These are phyloP conservation scores for Melinopterus prodromus DNA, from an alignment of 2,888 invertebrate species.

Conservation along the genomic window DNA sequence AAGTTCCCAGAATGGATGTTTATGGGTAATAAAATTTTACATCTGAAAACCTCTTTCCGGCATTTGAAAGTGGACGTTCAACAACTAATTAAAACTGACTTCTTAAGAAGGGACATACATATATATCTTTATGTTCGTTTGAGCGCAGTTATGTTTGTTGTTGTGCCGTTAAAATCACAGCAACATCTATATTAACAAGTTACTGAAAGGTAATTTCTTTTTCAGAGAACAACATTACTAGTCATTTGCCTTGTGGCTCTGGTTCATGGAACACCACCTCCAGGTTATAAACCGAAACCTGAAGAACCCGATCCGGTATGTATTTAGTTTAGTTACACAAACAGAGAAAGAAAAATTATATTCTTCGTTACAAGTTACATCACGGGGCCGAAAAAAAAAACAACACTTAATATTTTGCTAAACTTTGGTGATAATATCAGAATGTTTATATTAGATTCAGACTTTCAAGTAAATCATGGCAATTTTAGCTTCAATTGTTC, in stretches of 20 bases:
- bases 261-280: slow-evolving; percentile 54
- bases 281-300: slow-evolving; percentile 57
- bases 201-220: background rate
- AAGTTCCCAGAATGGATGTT: background rate
- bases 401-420: too few relatives aligned
- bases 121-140: too few relatives aligned
- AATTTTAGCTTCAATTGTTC: too few relatives aligned
- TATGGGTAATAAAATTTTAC: background rate
- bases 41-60: background rate
- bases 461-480: too few relatives aligned
- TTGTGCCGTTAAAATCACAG: background rate
- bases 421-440: too few relatives aligned
- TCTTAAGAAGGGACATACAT: background rate
- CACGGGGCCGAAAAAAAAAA: too few relatives aligned
- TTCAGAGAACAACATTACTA: background rate
- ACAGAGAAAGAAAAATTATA: too few relatives aligned
- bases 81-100: background rate
- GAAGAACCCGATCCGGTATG: slow-evolving; percentile 59
- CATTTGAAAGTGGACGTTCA: background rate
- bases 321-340: slow-evolving; percentile 8
- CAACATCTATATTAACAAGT: background rate
- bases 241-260: slow-evolving; percentile 41
- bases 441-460: too few relatives aligned
- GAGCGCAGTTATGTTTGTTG: background rate
- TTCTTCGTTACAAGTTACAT: too few relatives aligned